Base-by-base conservation (phyloP, 2,888 invertebrate genomes). In the Sinodicranocentrus sp. region DNA sequence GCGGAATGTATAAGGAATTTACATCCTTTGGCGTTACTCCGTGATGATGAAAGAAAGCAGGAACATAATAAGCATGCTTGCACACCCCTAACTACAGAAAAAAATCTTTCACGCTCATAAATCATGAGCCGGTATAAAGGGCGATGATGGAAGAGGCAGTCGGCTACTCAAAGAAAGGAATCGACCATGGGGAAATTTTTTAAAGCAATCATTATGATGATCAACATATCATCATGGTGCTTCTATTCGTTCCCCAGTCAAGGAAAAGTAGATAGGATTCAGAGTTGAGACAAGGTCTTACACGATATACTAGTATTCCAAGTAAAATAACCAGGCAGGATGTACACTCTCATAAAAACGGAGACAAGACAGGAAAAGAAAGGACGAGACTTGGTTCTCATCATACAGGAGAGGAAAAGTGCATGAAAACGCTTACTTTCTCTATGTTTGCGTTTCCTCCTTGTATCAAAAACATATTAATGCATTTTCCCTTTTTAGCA, bases 171-270 rank as follows among this genome's bases (percentile, higher is more conserved):
- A 78, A 87, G 85, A 87, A 88, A 88, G 67, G 87, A 87, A 76
- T 59, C 86, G 84, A 85, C 87, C 87, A 87, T 83, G 87, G 82
- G 87, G 87, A 87, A 88, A 84, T 79, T 83, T n/a, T 83, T 86
- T 85, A 82, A 85, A 72, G 83, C 71, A 82, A 82, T 82, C 70
- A 82, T 82, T 75, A 82, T 57, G 75, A 82, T 82, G 82, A 82
- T 75, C 75, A 79, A 72, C 63, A 54, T 54, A 79, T 54, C 79
- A 61, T 71, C 71, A 75, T 75, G 44, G 65, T 67, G 65, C 48
- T 23, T 19, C 59, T 6, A 10, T n/a, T 13, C 2, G 23, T 73
- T 33, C 54, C 26, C 39, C 63, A 26, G 63, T 68, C 25, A 39
- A 33, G 10, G 10, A 48, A 48, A 15, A 1, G 43, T 39, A 15